A percentile compares a stretch with the other conserved stretches of the same genome.
These are phyloP conservation scores for Thryonomys swinderianus DNA, from an alignment of 2,113 vertebrate species.

Conservation along the genomic window DNA sequence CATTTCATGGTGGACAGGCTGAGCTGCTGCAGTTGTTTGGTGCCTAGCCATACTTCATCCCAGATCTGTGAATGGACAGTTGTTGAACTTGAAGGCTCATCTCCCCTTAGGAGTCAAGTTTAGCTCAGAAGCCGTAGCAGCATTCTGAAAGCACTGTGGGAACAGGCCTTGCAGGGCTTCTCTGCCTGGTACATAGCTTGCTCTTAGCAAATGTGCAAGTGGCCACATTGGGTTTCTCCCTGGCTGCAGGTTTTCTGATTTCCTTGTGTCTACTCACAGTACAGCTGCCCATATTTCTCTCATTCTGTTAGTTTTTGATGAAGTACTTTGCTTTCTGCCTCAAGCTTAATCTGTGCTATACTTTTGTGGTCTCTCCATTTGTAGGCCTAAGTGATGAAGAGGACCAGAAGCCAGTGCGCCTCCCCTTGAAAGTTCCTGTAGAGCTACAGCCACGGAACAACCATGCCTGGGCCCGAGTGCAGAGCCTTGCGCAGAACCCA, in stretches of 20 bases:
- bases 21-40: neutral
- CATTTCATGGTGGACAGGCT: no score
- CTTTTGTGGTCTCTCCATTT: neutral
- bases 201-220: neutral
- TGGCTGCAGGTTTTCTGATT: neutral
- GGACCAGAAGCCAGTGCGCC: constrained; percentile 97
- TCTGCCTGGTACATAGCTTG: neutral
- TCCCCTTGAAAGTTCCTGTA: constrained; percentile 96
- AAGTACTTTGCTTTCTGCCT: neutral
- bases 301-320: neutral
- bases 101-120: neutral
- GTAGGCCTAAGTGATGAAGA: constrained; percentile 97
- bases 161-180: fast-evolving
- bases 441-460: constrained; percentile 97
- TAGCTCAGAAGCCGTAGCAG: neutral
- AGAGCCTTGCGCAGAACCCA: constrained; percentile 98
- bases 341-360: neutral
- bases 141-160: neutral
- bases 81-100: neutral
- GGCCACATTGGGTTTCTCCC: fast-evolving
- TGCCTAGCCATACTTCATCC: neutral
- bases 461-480: constrained; percentile 96
- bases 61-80: neutral
- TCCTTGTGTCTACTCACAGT: neutral
- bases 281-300: neutral